Conservation (phyloP, 92 coral and sea anemone species). For the Desmophyllum pertusum region DNA sequence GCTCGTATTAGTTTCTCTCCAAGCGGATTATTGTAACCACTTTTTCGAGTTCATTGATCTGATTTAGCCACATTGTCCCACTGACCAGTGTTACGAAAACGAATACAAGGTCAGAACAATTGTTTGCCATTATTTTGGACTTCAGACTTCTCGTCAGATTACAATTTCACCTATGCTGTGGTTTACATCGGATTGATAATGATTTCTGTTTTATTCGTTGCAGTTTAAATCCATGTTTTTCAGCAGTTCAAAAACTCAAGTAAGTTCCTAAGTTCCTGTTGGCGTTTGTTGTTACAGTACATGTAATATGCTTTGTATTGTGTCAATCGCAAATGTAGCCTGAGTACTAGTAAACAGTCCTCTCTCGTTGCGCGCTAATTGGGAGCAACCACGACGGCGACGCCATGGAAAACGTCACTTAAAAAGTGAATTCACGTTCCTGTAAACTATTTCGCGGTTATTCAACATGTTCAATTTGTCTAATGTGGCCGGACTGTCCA, state of each 20-base stretch:
- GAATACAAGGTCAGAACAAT: neutral
- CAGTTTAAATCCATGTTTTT: constrained; percentile 98
- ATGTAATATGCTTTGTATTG: neutral
- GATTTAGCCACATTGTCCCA: neutral
- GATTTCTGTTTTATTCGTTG: constrained; percentile 25
- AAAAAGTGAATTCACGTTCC: no score
- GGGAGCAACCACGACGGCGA: no score
- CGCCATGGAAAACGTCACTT: no score
- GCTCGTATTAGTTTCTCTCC: neutral
- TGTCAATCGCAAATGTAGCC: no score
- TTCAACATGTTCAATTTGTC: no score
- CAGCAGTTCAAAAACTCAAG: constrained; percentile 52
- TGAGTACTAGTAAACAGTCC: neutral
- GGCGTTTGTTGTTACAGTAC: neutral
- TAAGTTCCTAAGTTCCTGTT: neutral
- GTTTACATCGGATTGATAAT: neutral
- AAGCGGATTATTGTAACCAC: neutral
- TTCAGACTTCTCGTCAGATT: neutral
- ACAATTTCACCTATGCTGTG: neutral
- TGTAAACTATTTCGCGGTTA: no score
- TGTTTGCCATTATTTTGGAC: neutral
- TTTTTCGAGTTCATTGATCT: neutral
- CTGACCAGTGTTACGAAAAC: neutral
- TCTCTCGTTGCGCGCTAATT: no score
- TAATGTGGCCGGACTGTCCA: no score